A percentile compares a stretch with the other conserved stretches of the same genome.
Conservation (phyloP, 2,113 vertebrate genomes). For the Tursiops truncatus region DNA sequence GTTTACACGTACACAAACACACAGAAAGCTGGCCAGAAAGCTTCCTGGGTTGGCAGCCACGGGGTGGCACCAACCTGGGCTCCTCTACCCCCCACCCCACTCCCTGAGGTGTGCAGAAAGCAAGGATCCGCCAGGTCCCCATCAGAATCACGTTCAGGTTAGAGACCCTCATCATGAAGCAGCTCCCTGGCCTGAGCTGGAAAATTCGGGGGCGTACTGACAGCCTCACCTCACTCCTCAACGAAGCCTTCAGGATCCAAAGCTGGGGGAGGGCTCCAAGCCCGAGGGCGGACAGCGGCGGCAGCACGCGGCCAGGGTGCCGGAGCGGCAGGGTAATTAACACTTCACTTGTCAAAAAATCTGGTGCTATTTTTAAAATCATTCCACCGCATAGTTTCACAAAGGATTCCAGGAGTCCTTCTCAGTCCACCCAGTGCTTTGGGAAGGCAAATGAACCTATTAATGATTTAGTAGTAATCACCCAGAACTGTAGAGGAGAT, state of each 20-base stretch:
- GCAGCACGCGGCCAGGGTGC: not conserved
- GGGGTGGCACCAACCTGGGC: rapidly evolving
- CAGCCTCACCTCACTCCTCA: not conserved
- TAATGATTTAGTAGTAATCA: not conserved
- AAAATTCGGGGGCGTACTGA: not conserved
- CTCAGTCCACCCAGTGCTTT: not conserved
- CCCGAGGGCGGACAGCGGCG: rapidly evolving
- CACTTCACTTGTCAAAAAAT: slow-evolving; percentile 16
- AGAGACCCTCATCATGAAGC: not conserved
- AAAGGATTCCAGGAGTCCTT: slow-evolving; percentile 58
- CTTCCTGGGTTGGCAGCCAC: not conserved
- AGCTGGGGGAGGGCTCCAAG: no score
- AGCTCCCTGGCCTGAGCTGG: not conserved
- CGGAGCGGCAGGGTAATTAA: slow-evolving; percentile 32
- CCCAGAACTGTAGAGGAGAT: not conserved
- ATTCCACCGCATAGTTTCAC: not conserved
- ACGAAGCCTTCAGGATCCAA: not conserved
- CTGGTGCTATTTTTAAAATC: slow-evolving; percentile 66
- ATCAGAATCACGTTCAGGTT: not conserved
- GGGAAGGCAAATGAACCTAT: not conserved
- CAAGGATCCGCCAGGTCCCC: not conserved
- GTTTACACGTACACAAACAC: not conserved
- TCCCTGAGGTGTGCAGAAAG: not conserved
- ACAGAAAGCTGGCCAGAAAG: not conserved
- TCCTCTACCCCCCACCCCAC: not conserved